Percentiles rank a stretch among this genome's conserved stretches.
These are phyloP conservation scores for Apomyelois bistriatella DNA, from an alignment of 2,888 invertebrate genomes.

Conservation along the genomic window DNA sequence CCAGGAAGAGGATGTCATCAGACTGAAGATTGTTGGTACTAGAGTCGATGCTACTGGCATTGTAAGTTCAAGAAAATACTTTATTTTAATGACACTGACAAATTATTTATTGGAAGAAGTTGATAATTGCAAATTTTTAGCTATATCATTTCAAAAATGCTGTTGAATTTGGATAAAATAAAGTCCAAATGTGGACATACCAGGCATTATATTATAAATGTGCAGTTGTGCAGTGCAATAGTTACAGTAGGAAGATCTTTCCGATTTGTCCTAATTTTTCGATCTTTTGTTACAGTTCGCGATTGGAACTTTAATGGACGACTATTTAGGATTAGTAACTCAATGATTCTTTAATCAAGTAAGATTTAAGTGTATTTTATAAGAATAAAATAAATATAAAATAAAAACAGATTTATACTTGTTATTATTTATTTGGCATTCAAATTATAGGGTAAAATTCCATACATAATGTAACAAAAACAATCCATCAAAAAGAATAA, in stretches of 20 bases:
- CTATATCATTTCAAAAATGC: too few species aligned
- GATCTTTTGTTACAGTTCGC: slow-evolving; percentile 87
- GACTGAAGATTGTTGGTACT: slow-evolving; percentile 98
- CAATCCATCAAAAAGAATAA: slow-evolving; percentile 62
- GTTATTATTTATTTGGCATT: slow-evolving; percentile 76
- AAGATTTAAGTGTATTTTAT: slow-evolving; percentile 23
- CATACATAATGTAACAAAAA: slow-evolving; percentile 74
- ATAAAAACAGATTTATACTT: slow-evolving; percentile 41
- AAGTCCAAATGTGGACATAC: too few species aligned
- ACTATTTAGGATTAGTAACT: slow-evolving; percentile 91
- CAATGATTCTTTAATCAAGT: slow-evolving; percentile 42
- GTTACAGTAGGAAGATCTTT: too few species aligned
- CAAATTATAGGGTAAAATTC: slow-evolving; percentile 69
- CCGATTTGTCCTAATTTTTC: too few species aligned
- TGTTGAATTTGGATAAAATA: too few species aligned
- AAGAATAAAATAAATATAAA: slow-evolving; percentile 23
- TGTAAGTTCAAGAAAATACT: slow-evolving; percentile 78
- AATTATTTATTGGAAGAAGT: too few species aligned
- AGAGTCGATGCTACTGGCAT: slow-evolving; percentile 99
- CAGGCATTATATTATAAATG: too few species aligned
- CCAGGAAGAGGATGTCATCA: slow-evolving; percentile 97
- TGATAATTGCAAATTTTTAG: too few species aligned
- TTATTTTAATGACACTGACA: neutral
- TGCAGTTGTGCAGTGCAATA: too few species aligned
- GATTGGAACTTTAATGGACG: slow-evolving; percentile 99